Evolutionary conservation across 1,140 invertebrate species (phyloP), one percentile per base, ranked within the genome.

Genomic region (Vollenhovia emeryi): DNA sequence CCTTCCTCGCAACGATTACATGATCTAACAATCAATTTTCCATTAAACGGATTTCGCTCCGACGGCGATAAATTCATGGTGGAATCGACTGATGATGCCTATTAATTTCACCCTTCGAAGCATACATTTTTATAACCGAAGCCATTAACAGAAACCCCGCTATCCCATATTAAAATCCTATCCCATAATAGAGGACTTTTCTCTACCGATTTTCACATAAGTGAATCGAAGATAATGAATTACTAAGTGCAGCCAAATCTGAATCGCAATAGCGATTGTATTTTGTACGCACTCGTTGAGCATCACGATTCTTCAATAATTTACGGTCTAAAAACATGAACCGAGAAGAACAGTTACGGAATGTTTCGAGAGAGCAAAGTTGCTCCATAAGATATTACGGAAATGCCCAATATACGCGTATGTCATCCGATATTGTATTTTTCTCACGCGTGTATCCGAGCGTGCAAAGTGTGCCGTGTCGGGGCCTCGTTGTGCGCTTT

Each of bases 401-500:
- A 71, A 55, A 66, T 24, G 55, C 15, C 3, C 3, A 21, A 33
- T 71, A 71, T 18, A 55, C 36, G 55, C 48, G 15, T 69, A 43
- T 18, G 15, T 73, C 71, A 45, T 82, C 73, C 66, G 45, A 57
- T 45, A 45, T 7, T 15, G 27, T 13, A 59, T 57, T 59, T 57
- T 71, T 82, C n/a, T n/a, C 27, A 43, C 11, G 0, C 13, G 11
- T 13, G 76, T 18, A 27, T 43, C 40, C 36, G 13, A 33, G 66
- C 66, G 27, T 43, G 6, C 4, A 4, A 9, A 6, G 1, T 50
- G 15, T 1, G 36, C 9, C 48, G n/a, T 7, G 40, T 45, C 45
- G 24, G 36, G 5, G 40, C 76, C 82, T 86, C 60, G 85, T 91
- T 87, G 89, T 89, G 80, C 87, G 89, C 87, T 90, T 90, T 90